Evolutionary conservation across 2,113 vertebrate species (phyloP).

Genomic region (Tetrao urogallus): DNA sequence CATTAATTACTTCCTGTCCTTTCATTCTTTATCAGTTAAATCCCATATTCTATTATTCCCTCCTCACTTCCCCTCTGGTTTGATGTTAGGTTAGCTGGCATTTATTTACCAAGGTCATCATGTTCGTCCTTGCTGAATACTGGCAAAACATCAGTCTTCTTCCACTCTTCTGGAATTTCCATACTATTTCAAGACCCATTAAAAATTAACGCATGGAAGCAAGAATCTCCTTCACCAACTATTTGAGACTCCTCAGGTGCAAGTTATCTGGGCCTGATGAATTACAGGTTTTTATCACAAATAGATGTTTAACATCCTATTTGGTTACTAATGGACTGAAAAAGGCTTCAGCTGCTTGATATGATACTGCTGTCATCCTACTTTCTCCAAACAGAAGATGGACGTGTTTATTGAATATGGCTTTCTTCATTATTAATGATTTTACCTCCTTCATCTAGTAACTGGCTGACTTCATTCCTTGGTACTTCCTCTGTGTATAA

Average conservation of each 20-base stretch:
- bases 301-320: constrained; percentile 53
- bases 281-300: constrained; percentile 62
- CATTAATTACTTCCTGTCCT: constrained; percentile 69
- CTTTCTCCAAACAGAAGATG: constrained; percentile 24
- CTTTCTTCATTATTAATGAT: constrained; percentile 50
- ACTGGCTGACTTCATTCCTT: neutral
- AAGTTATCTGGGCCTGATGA: constrained; percentile 54
- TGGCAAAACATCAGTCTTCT: constrained; percentile 35
- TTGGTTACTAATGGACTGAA: constrained; percentile 69
- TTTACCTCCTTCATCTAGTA: neutral
- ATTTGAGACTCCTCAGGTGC: constrained; percentile 36
- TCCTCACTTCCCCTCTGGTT: constrained; percentile 2
- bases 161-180: constrained; percentile 66
- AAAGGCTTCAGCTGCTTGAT: constrained; percentile 40
- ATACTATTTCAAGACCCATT: constrained; percentile 59
- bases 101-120: constrained; percentile 62
- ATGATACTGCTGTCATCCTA: constrained; percentile 42
- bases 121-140: constrained; percentile 26
- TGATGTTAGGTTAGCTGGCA: constrained; percentile 29
- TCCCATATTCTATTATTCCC: constrained; percentile 28
- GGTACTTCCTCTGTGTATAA: neutral
- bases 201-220: constrained; percentile 65
- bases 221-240: constrained; percentile 35
- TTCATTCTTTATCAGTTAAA: constrained; percentile 60
- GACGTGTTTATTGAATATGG: constrained; percentile 30